Evolutionary conservation across 2,888 invertebrate species (phyloP).

Genomic region (Orthonychiurus folsomi): DNA sequence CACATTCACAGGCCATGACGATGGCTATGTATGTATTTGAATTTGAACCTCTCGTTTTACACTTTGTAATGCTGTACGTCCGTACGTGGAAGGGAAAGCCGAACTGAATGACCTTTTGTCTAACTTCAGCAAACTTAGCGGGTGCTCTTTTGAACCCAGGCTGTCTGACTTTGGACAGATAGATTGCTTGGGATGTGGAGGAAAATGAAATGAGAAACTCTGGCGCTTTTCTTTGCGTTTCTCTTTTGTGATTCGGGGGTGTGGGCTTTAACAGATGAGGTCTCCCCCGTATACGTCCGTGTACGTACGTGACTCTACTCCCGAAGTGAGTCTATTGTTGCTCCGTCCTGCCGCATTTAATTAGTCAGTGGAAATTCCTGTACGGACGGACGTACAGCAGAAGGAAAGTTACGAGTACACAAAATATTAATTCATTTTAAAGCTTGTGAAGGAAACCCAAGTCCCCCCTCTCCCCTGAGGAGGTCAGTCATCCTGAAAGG

Average conservation of each 20-base stretch:
- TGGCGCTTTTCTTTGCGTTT: not conserved
- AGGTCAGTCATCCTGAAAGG: no score
- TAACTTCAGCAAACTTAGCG: not conserved
- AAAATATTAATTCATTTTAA: no score
- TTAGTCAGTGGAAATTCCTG: not conserved
- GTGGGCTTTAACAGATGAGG: no score
- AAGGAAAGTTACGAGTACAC: no score
- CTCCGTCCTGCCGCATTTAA: not conserved
- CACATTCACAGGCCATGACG: not conserved
- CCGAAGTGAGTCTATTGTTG: not conserved
- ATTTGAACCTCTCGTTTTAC: no score
- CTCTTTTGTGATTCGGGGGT: no score
- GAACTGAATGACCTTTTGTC: constrained; percentile 1
- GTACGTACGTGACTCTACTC: not conserved
- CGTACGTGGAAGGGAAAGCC: no score
- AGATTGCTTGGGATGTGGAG: not conserved
- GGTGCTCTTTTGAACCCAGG: not conserved
- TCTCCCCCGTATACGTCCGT: no score
- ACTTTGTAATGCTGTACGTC: no score
- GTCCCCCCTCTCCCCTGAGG: no score
- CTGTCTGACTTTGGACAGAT: constrained; percentile 1
- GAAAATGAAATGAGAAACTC: not conserved
- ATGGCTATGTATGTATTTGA: not conserved
- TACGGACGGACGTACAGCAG: no score
- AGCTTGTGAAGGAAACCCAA: no score